Evolutionary conservation across 1,140 invertebrate species (phyloP), one percentile per base, ranked within the genome.

Genomic region (Orussus abietinus): DNA sequence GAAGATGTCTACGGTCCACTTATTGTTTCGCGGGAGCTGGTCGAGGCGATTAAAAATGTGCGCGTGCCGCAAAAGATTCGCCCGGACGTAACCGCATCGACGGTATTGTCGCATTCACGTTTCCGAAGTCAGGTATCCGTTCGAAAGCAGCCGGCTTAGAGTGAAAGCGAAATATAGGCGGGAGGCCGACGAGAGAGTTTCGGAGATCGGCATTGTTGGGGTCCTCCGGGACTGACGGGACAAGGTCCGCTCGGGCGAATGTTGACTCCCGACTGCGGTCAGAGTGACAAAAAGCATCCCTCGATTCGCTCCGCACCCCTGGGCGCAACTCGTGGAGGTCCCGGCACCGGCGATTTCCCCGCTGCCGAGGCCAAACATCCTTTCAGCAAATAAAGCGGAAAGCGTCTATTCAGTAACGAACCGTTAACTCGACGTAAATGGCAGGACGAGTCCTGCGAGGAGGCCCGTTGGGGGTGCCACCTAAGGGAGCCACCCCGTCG

Each of bases 341-440:
- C 34, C 40, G 38, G 49, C 20, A n/a, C 31, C 22, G 28, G 38
- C 49, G 22, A 51, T 51, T 53, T 49, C 30, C 35, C 41, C 34
- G 43, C 44, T 30, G 13, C 25, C 53, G 51, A 62, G 58, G 62
- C 56, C 62, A 61, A 63, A 65, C 54, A 64, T 55, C 62, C 63
- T 66, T 68, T 68, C 63, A 58, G 38, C 33, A 55, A 51, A 59
- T 59, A 61, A 61, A 51, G 54, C 45, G 45, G 22, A 21, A 32
- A 50, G 41, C 36, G 45, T 55, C 47, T 52, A 64, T 64, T 64
- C 57, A 51, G 48, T 55, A 55, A 65, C 62, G 61, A 67, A 69
- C 66, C 68, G 68, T 71, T 68, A 68, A 69, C 66, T 68, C 49
- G 61, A 54, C 57, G 53, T 57, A 66, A 68, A 68, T 61, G 51